phyloP scores from a whole-genome alignment of 2,113 vertebrate species.

The Callocephalon fimbriatum region DNA sequence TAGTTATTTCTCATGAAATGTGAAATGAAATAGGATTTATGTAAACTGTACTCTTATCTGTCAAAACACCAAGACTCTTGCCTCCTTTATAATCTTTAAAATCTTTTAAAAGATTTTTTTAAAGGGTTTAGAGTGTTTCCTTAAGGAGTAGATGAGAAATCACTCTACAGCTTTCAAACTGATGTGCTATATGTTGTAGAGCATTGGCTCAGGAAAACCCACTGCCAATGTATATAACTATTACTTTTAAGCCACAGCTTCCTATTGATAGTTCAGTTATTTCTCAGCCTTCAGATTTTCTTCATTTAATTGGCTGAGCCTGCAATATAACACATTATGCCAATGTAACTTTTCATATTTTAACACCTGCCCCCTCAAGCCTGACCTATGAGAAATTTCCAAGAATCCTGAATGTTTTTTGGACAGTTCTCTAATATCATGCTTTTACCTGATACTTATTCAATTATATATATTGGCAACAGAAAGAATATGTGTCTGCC shows the following conservation, averaged over 20 bases:
- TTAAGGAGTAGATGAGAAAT: not conserved
- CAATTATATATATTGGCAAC: not conserved
- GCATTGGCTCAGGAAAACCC: not conserved
- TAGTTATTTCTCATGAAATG: not conserved
- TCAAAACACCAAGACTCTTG: not conserved
- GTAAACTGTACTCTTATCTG: not conserved
- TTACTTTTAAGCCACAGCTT: not conserved
- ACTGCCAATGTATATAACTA: not conserved
- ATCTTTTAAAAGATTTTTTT: not conserved
- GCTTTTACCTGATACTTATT: not conserved
- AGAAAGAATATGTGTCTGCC: accelerated
- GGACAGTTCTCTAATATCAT: not conserved
- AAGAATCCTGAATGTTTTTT: not conserved
- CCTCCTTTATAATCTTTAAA: not conserved
- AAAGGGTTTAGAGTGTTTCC: not conserved
- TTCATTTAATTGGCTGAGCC: not conserved
- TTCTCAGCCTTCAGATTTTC: not conserved
- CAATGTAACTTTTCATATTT: not conserved
- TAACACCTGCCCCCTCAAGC: not conserved
- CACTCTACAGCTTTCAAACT: not conserved
- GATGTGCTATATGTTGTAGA: not conserved
- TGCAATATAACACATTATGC: not conserved
- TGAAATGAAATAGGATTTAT: not conserved
- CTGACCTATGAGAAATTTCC: not conserved
- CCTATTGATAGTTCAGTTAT: not conserved